phyloP scores from a whole-genome alignment of 2,888 invertebrate species.

The Eupithecia subumbrata region DNA sequence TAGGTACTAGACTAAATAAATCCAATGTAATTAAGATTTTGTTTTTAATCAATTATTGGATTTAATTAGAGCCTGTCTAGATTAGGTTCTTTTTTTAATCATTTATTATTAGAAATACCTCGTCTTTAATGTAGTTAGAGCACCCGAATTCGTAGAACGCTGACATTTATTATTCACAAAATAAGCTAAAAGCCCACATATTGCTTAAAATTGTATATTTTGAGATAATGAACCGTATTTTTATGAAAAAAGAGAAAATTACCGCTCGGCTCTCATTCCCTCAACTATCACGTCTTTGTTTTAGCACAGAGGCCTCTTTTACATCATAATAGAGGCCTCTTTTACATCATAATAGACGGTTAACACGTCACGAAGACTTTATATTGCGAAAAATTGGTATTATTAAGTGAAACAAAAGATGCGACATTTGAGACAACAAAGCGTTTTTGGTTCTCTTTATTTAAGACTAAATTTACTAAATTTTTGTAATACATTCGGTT shows the following conservation, averaged over 20 bases:
- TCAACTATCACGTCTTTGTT: conserved; percentile 25
- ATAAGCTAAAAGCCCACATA: neutral
- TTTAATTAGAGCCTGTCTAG: neutral
- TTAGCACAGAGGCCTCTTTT: conserved; percentile 31
- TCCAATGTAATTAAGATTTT: conserved; percentile 1
- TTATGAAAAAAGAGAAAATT: conserved; percentile 1
- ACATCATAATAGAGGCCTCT: conserved; percentile 29
- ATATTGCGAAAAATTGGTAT: conserved; percentile 27
- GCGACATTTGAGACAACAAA: conserved; percentile 13
- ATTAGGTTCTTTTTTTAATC: neutral
- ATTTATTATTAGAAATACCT: neutral
- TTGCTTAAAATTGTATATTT: conserved; percentile 9
- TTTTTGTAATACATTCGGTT: too few species aligned
- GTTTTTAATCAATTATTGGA: neutral
- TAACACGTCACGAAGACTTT: conserved; percentile 26
- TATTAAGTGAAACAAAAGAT: neutral
- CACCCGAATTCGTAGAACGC: neutral
- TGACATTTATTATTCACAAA: neutral
- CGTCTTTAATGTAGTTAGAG: neutral
- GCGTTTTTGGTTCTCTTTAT: too few species aligned
- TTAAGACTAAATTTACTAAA: too few species aligned
- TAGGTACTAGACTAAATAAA: neutral
- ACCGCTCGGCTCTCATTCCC: neutral
- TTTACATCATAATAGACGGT: conserved; percentile 29
- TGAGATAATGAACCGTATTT: conserved; percentile 20